These are phyloP conservation scores for Rhizoglyphus robini DNA, from an alignment of 1,140 invertebrate species.

Conservation along the genomic window DNA sequence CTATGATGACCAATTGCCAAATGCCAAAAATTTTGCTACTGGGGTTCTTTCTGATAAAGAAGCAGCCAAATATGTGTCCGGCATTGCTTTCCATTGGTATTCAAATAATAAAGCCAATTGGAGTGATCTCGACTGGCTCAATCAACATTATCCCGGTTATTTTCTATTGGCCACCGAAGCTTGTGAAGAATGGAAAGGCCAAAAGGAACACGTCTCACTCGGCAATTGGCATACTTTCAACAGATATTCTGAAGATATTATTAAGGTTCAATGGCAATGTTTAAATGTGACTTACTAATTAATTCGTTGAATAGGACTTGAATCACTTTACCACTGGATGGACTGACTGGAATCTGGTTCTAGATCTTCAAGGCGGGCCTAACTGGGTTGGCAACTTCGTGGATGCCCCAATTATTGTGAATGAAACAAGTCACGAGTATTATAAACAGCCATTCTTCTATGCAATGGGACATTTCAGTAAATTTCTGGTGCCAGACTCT, in stretches of 20 bases:
- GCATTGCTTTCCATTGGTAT: conserved; percentile 53
- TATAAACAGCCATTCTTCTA: conserved; percentile 46
- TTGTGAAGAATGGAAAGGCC: conserved; percentile 37
- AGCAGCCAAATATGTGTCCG: conserved; percentile 16
- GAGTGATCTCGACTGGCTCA: conserved; percentile 31
- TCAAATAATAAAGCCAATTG: conserved; percentile 31
- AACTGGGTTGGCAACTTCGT: conserved; percentile 39
- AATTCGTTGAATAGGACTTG: background rate
- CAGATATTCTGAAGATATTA: conserved; percentile 22
- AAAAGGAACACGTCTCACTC: conserved; percentile 1
- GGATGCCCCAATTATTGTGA: conserved; percentile 38
- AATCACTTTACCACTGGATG: conserved; percentile 27
- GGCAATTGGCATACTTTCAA: conserved; percentile 21
- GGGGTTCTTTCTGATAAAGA: conserved; percentile 29
- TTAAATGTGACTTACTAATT: background rate
- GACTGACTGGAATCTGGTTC: conserved; percentile 41
- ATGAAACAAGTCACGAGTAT: conserved; percentile 32
- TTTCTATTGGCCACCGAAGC: conserved; percentile 40
- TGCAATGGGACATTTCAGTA: conserved; percentile 39
- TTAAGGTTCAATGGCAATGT: background rate
- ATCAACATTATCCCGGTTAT: conserved; percentile 38
- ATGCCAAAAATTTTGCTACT: conserved; percentile 28
- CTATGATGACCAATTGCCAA: conserved; percentile 29
- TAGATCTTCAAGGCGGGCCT: conserved; percentile 38
- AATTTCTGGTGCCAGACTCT: conserved; percentile 17